Evolutionary conservation across 2,797 vertebrate genomes (phyloP).

Genomic region (Natrix natrix): DNA sequence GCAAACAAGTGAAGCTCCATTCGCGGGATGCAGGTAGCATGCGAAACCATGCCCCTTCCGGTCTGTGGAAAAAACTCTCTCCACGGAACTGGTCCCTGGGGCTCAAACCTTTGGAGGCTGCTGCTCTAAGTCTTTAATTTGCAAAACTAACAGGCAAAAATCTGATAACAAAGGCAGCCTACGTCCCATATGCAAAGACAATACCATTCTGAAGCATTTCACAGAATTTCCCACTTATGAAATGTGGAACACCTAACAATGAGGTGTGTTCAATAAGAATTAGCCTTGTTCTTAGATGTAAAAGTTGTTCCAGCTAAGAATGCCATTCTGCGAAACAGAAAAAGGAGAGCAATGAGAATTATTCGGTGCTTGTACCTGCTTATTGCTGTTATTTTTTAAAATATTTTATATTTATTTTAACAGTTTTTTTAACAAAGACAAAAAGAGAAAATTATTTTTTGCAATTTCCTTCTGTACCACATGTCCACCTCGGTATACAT

Average conservation of each 20-base stretch:
- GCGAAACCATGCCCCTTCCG: neutral
- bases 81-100: neutral
- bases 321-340: neutral
- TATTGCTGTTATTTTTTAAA: neutral
- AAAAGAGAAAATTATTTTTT: too few relatives aligned
- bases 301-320: neutral
- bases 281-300: neutral
- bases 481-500: too few relatives aligned
- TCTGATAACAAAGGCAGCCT: neutral
- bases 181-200: neutral
- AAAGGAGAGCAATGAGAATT: neutral
- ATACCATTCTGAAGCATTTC: neutral
- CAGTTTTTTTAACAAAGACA: too few relatives aligned
- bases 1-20: neutral
- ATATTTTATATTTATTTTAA: too few relatives aligned
- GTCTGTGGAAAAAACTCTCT: neutral
- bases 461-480: too few relatives aligned
- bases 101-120: neutral
- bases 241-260: neutral
- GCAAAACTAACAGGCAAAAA: neutral
- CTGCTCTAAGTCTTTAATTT: neutral
- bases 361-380: neutral
- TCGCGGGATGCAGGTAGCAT: neutral
- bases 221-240: neutral
- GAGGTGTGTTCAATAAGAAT: neutral